Base-by-base conservation (phyloP, 2,797 vertebrate genomes). In the Hydrolagus colliei region DNA sequence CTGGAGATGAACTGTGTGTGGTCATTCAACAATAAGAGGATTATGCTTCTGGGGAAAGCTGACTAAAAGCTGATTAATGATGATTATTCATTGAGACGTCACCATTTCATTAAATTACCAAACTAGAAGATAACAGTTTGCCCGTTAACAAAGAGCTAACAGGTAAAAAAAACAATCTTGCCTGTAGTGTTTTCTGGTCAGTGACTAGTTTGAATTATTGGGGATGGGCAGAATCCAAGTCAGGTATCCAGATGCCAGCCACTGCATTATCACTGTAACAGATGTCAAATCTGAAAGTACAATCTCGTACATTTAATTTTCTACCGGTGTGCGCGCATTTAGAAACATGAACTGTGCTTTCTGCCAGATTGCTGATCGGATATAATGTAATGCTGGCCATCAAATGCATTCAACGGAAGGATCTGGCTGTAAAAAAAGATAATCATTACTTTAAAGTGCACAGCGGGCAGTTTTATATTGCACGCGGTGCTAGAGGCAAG, bases 21-120 rank as follows among this genome's bases (percentile, higher is more conserved):
- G 22, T 80, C 62, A 32, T 12, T 7, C 62, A 67, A 14, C n/a
- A 41, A 11, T 8, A 16, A 75, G 2, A 59, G 18, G 32, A 76
- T 77, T 77, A 77, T 20, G 75, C 62, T 63, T 61, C 27, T 65
- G 78, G 22, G 62, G 20, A 68, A 18, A 84, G 14, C 75, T 77
- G 52, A 61, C 9, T 61, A 61, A 68, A 18, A 84, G 32, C 75
- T 77, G 52, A 61, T 12, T 61, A 61, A 61, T 18, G 18, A 20
- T 84, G 79, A 52, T 68, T 20, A 41, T 18, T 67, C 71, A 67
- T 52, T 71, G 10, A 84, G 27, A 84, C 68, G 32, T 8, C 22
- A 65, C 35, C 14, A 68, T 68, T 82, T 82, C 79, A 32, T 18
- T 82, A 20, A n/a, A n/a, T 84, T 77, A 0, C 52, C 20, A 9